phyloP scores from a whole-genome alignment of 2,888 invertebrate species.

The Caenorhabditis sp. region DNA sequence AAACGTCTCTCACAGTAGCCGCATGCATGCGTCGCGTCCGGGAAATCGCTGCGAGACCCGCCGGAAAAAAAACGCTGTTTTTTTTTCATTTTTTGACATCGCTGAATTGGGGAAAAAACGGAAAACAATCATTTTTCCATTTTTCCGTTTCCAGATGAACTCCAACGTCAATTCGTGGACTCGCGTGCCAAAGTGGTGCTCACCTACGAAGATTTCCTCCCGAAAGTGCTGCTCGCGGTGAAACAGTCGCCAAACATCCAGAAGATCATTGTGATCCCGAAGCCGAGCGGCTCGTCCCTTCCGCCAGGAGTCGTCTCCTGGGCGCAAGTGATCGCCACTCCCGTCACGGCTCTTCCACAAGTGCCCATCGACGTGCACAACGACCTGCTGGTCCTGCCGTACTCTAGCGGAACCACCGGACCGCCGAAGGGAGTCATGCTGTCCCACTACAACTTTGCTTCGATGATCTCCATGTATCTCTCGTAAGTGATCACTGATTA shows the following conservation, averaged over 20 bases:
- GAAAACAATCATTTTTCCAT: too few species aligned
- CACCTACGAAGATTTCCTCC: conserved; percentile 65
- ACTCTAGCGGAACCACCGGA: conserved; percentile 76
- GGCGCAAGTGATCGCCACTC: conserved; percentile 60
- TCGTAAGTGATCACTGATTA: conserved; percentile 52
- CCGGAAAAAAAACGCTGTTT: too few species aligned
- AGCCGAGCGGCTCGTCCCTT: conserved; percentile 44
- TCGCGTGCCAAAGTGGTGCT: conserved; percentile 69
- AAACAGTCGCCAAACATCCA: conserved; percentile 63
- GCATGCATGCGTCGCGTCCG: too few species aligned
- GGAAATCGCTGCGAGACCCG: too few species aligned
- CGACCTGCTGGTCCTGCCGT: conserved; percentile 71
- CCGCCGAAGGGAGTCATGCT: conserved; percentile 77
- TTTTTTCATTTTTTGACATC: too few species aligned
- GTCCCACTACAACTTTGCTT: conserved; percentile 69
- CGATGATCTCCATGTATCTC: conserved; percentile 69
- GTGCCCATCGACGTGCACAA: conserved; percentile 61
- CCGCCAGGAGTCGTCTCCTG: conserved; percentile 60
- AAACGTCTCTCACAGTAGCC: too few species aligned
- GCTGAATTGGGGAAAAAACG: too few species aligned
- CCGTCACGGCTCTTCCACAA: conserved; percentile 54
- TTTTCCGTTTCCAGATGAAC: conserved; percentile 74
- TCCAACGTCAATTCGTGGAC: conserved; percentile 72
- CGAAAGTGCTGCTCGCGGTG: conserved; percentile 68
- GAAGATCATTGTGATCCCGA: conserved; percentile 63